Percentiles rank a stretch among this genome's conserved stretches.
These are phyloP conservation scores for Zoanthus solanderi DNA, from an alignment of 92 coral and sea anemone genomes.

Conservation along the genomic window DNA sequence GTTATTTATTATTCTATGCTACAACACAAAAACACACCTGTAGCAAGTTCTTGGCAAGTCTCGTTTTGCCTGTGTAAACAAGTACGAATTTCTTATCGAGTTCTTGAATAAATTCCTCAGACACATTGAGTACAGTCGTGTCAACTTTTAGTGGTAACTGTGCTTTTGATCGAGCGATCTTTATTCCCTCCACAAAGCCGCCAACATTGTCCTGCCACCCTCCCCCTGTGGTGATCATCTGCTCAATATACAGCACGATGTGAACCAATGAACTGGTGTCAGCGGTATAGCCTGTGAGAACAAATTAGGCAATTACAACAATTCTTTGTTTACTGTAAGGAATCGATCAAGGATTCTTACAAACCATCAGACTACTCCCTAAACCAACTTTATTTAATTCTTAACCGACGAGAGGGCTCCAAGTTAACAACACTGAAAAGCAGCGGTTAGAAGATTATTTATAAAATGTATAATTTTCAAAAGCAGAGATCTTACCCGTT, in stretches of 20 bases:
- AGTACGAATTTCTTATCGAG: constrained; percentile 74
- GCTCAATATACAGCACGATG: constrained; percentile 94
- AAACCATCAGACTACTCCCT: no score
- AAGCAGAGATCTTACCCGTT: no score
- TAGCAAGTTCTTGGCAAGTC: constrained; percentile 93
- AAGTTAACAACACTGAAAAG: no score
- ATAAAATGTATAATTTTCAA: no score
- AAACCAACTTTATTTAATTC: no score
- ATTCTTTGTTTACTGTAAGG: no score
- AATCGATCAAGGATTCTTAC: no score
- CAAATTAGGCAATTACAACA: not conserved
- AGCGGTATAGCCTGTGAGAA: constrained; percentile 61
- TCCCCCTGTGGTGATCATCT: constrained; percentile 98
- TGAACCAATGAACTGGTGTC: constrained; percentile 84
- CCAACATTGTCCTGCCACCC: constrained; percentile 99
- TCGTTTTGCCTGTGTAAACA: constrained; percentile 89
- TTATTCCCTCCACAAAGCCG: constrained; percentile 93
- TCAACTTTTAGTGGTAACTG: constrained; percentile 85
- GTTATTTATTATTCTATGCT: no score
- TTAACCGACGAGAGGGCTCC: no score
- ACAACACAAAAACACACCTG: constrained; percentile 66
- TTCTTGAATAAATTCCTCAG: constrained; percentile 67
- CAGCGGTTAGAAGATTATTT: no score
- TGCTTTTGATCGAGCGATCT: constrained; percentile 86
- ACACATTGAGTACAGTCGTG: constrained; percentile 67